Conservation (phyloP, 2,113 vertebrate genomes). For the Neodon shergylaensis region DNA sequence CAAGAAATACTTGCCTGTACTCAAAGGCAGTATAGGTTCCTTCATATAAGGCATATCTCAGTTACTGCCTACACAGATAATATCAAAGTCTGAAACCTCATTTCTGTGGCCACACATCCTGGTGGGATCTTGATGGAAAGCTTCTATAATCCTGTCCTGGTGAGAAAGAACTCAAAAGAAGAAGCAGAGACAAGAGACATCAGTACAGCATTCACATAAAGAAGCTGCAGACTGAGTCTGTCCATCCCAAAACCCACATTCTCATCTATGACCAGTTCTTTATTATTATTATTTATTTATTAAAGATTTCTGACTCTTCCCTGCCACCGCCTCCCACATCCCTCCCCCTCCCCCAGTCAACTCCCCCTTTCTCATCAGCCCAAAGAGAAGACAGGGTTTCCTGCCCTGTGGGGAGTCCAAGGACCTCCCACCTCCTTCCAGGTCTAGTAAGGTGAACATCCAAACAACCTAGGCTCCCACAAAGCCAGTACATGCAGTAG, state of each 20-base stretch:
- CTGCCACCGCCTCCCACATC: no score
- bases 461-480: no score
- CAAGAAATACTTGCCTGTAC: neutral
- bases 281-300: no score
- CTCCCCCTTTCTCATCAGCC: no score
- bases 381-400: no score
- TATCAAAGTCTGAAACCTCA: neutral
- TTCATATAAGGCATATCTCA: neutral
- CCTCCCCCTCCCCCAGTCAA: no score
- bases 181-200: neutral
- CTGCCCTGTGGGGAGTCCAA: no score
- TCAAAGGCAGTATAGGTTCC: neutral
- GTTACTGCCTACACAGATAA: neutral
- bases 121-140: no score
- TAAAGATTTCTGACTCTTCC: no score
- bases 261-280: neutral
- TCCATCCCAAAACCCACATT: neutral
- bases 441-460: no score
- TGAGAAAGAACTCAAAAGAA: neutral
- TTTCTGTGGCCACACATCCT: neutral
- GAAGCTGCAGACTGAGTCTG: neutral
- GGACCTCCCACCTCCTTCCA: no score
- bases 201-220: fast-evolving
- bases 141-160: neutral
- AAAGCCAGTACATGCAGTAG: no score